Conservation (phyloP, 2,797 vertebrate genomes). For the Lateolabrax maculatus region DNA sequence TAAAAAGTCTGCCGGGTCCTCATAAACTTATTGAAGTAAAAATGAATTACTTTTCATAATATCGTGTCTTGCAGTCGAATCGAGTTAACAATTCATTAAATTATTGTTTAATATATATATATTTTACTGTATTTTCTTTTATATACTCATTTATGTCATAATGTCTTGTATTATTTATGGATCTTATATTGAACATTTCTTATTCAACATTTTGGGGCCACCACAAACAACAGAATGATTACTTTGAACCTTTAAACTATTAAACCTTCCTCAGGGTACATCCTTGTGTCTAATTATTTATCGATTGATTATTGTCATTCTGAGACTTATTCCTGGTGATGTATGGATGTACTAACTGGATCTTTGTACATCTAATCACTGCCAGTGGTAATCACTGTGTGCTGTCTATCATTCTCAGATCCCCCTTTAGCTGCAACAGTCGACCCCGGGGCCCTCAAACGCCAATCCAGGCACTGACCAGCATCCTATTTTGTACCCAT, state of each 20-base stretch:
- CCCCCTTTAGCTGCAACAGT: not conserved
- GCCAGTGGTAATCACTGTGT: not conserved
- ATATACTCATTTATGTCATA: not conserved
- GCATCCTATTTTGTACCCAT: not conserved
- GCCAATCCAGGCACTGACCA: not conserved
- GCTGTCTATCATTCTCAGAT: not conserved
- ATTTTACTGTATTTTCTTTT: not conserved
- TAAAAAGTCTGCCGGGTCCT: no score
- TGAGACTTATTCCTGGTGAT: not conserved
- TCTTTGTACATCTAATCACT: not conserved
- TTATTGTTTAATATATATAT: not conserved
- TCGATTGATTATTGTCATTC: not conserved
- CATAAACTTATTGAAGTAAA: not conserved
- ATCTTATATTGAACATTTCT: not conserved
- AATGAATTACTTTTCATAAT: not conserved
- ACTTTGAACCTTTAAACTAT: not conserved
- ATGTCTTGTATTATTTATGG: not conserved
- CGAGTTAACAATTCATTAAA: not conserved
- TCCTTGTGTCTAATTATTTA: not conserved
- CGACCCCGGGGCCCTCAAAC: not conserved
- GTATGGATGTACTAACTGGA: not conserved
- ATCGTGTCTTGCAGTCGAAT: no score
- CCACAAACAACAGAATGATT: not conserved
- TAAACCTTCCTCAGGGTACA: no score
- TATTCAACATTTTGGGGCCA: not conserved